Conservation (phyloP, 2,797 vertebrate species). For the Epinephelus awoara region DNA sequence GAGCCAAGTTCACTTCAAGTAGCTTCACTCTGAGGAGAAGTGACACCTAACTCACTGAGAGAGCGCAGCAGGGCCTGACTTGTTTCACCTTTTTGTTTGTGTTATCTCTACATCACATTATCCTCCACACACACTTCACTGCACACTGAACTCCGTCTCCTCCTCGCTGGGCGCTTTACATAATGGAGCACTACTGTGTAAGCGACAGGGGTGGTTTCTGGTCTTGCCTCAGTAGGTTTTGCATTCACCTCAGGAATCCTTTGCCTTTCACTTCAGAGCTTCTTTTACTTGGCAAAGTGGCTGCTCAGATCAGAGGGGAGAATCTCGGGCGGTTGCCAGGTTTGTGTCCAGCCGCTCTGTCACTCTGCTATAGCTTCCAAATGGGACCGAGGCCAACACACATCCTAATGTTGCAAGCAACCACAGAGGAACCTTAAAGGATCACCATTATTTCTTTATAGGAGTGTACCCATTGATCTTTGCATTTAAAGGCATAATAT, state of each 20-base stretch:
- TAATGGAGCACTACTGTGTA: conserved; percentile 40
- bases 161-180: not conserved
- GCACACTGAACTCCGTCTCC: conserved; percentile 23
- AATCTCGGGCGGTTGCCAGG: conserved; percentile 50
- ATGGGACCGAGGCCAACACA: conserved; percentile 45
- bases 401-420: conserved; percentile 36
- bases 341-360: conserved; percentile 54
- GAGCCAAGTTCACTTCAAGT: not conserved
- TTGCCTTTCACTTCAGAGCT: conserved; percentile 58
- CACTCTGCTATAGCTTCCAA: conserved; percentile 54
- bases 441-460: conserved; percentile 22
- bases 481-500: not conserved
- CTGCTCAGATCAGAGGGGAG: conserved; percentile 64
- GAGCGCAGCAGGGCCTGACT: not conserved
- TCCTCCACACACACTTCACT: conserved; percentile 13
- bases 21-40: conserved; percentile 5
- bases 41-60: not conserved
- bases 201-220: conserved; percentile 30
- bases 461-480: not conserved
- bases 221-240: conserved; percentile 48
- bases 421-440: conserved; percentile 30
- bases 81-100: conserved; percentile 1
- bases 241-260: conserved; percentile 67
- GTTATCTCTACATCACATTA: conserved; percentile 13
- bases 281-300: conserved; percentile 70